Conservation (phyloP, 1,140 invertebrate species). For the Rhopalosiphum maidis region DNA sequence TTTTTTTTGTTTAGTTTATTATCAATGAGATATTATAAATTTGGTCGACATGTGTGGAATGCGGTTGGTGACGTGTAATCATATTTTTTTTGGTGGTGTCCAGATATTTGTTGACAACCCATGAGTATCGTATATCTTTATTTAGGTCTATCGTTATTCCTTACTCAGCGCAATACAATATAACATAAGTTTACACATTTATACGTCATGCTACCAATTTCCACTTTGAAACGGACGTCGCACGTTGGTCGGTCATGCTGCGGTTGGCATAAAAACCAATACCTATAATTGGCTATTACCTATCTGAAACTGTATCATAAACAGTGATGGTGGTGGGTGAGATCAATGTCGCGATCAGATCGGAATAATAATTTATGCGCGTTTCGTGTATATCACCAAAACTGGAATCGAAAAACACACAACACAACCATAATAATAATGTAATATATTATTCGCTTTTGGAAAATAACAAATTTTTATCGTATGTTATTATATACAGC, state of each 20-base stretch:
- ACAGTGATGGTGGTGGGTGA: background rate
- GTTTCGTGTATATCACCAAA: background rate
- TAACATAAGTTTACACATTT: background rate
- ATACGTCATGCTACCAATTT: background rate
- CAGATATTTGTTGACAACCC: too few relatives aligned
- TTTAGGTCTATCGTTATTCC: too few relatives aligned
- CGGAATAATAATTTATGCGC: background rate
- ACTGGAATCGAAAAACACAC: background rate
- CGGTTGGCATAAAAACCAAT: background rate
- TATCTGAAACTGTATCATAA: background rate
- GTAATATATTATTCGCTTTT: conserved; percentile 24
- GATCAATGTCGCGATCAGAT: background rate
- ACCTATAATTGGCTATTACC: background rate
- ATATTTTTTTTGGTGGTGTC: too few relatives aligned
- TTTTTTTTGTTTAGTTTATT: too few relatives aligned
- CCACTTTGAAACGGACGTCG: background rate
- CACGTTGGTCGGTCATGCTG: background rate
- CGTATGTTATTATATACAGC: background rate
- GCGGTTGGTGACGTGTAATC: too few relatives aligned
- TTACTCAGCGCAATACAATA: background rate
- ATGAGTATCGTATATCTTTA: background rate
- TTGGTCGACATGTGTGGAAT: too few relatives aligned
- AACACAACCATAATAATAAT: background rate
- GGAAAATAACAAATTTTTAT: conserved; percentile 19
- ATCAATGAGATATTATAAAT: too few relatives aligned